Evolutionary conservation across 2,113 vertebrate species (phyloP).

Genomic region (Brachypodius melanocephalos): DNA sequence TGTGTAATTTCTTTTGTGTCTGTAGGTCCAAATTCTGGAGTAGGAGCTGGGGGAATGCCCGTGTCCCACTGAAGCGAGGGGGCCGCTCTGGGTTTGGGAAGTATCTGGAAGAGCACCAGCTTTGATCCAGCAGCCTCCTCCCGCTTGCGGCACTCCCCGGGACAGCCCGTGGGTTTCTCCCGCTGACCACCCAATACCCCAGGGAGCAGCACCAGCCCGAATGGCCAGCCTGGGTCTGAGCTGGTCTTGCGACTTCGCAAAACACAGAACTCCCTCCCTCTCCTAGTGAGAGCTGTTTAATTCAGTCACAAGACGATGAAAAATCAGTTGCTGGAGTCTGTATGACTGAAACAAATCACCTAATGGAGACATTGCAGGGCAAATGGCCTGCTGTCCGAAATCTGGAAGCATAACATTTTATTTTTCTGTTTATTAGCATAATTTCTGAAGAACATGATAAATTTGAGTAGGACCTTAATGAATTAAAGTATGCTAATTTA

Average conservation of each 20-base stretch:
- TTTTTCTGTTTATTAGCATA: neutral
- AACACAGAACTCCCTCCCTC: neutral
- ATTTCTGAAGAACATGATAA: neutral
- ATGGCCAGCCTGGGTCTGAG: neutral
- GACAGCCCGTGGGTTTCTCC: accelerated
- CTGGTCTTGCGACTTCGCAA: too few relatives aligned
- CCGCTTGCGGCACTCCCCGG: accelerated
- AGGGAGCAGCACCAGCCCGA: neutral
- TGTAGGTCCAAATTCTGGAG: neutral
- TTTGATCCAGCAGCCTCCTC: too few relatives aligned
- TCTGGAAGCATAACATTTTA: neutral
- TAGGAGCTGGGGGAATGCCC: neutral
- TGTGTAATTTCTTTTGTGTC: neutral
- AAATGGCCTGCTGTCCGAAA: neutral
- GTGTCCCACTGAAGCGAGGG: neutral
- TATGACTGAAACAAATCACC: neutral
- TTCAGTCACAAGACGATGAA: neutral
- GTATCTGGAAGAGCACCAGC: neutral
- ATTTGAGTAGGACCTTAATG: neutral
- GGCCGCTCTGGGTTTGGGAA: neutral
- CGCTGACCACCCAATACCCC: accelerated
- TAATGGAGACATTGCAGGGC: neutral
- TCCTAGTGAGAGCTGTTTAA: neutral
- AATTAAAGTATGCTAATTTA: neutral
- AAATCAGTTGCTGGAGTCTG: neutral